A percentile compares a stretch with the other conserved stretches of the same genome.
Evolutionary conservation across 2,797 vertebrate genomes (phyloP).

Genomic region (Mormyrus proboscirostris): DNA sequence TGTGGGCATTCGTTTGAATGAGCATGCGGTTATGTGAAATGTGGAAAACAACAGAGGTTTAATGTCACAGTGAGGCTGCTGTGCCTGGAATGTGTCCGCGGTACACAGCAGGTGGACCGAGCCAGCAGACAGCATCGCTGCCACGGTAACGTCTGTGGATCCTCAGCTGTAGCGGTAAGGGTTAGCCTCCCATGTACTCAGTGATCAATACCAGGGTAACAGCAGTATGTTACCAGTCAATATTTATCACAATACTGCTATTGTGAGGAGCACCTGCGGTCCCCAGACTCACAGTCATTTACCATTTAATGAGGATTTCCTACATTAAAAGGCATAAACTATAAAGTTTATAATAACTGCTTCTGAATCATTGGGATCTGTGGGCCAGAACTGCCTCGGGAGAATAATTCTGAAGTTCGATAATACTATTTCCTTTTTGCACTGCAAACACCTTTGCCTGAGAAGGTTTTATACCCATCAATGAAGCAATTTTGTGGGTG

Average conservation of each 20-base stretch:
- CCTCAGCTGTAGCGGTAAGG: background rate
- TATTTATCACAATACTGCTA: background rate
- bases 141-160: background rate
- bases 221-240: background rate
- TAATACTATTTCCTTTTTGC: conserved; percentile 4
- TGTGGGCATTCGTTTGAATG: background rate
- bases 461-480: background rate
- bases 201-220: background rate
- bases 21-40: background rate
- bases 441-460: background rate
- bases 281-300: background rate
- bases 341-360: conserved; percentile 3
- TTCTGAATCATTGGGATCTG: background rate
- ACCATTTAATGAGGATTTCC: background rate
- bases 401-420: background rate
- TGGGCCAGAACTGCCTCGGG: conserved; percentile 1
- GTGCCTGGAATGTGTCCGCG: background rate
- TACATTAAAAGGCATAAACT: background rate
- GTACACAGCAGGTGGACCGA: background rate
- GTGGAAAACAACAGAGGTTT: background rate
- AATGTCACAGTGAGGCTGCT: background rate
- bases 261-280: background rate
- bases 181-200: background rate
- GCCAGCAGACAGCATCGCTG: background rate
- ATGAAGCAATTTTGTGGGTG: background rate